Conservation (phyloP, 2,113 vertebrate genomes). For the Colistium nudipinnis region DNA sequence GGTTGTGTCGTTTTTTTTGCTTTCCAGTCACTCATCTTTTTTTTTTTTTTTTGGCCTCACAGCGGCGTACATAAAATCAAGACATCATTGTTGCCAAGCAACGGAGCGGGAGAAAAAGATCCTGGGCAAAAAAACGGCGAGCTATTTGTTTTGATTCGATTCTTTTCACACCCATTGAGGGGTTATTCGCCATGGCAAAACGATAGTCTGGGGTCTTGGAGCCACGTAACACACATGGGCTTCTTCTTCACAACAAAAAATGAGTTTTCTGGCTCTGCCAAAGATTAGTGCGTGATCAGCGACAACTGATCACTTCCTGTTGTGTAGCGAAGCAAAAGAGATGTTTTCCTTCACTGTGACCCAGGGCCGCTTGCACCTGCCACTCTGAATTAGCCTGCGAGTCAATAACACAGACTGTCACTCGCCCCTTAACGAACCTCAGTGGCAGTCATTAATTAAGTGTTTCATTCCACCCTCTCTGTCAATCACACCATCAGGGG, state of each 20-base stretch:
- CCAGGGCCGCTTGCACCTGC: neutral
- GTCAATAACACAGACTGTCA: slow-evolving; percentile 28
- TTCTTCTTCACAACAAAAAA: neutral
- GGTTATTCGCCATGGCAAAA: neutral
- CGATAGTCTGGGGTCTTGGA: neutral
- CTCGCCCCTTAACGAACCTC: slow-evolving; percentile 21
- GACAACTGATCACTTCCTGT: slow-evolving; percentile 12
- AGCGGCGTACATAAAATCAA: slow-evolving; percentile 49
- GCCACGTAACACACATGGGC: neutral
- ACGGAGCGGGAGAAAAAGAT: slow-evolving; percentile 63
- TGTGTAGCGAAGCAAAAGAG: neutral
- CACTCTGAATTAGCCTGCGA: slow-evolving; percentile 30
- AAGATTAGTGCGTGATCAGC: neutral
- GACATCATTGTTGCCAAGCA: slow-evolving; percentile 79
- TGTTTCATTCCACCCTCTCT: neutral
- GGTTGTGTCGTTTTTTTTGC: slow-evolving; percentile 22
- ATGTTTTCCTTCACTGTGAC: slow-evolving; percentile 17
- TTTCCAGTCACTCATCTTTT: slow-evolving; percentile 32
- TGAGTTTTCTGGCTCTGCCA: neutral
- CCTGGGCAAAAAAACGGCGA: slow-evolving; percentile 45
- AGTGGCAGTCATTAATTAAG: slow-evolving; percentile 15
- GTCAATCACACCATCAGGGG: slow-evolving; percentile 9
- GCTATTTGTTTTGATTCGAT: slow-evolving; percentile 64
- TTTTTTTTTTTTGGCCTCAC: slow-evolving; percentile 45
- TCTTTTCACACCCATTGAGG: slow-evolving; percentile 31